Evolutionary conservation across 2,797 vertebrate species (phyloP), one percentile per base, ranked within the genome.

Genomic region (Chromis chromis): DNA sequence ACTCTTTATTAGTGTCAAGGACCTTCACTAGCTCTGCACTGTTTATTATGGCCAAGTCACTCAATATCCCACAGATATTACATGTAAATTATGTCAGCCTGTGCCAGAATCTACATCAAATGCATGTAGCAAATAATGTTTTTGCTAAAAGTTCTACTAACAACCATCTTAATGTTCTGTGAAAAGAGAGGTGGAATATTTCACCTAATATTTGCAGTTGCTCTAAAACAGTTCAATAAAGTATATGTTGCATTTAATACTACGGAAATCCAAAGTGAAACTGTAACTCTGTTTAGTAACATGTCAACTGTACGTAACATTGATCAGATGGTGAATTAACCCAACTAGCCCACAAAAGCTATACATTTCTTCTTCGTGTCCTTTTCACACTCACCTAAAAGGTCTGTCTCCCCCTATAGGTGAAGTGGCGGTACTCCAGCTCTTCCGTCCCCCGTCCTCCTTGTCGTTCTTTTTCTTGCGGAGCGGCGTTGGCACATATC

Each of bases 381-480:
- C 21, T 14, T 21, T 1, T 25, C 3, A 19, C 48, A 63, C 93
- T 94, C 94, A 99, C 98, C 98, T 98, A 91, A 97, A 95, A 12
- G 97, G 96, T 83, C 95, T 93, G 53, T 98, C 97, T 69, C 95
- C 95, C 8, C 97, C 97, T 31, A 97, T 78, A 0, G 98, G 97
- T 0, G 98, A 98, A 0, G 96, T 96, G 0, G 96, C 95, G 0
- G 95, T 98, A 69, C 97, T 98, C 97, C 98, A 99, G 82, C 97
- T 99, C 87, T 96, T 97, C n/a, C 95, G 90, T 17, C 91, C 96
- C 6, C 95, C 96, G 1, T 97, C 96, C 4, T 96, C 96, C 13
- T 94, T 93, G 9, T 97, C 96, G 0, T 82, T 88, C 68, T 91
- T 96, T 89, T 96, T 97, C 69, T 94, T 96, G 65, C 96, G 95